Evolutionary conservation across 2,797 vertebrate genomes (phyloP).

Genomic region (Alcedo atthis): DNA sequence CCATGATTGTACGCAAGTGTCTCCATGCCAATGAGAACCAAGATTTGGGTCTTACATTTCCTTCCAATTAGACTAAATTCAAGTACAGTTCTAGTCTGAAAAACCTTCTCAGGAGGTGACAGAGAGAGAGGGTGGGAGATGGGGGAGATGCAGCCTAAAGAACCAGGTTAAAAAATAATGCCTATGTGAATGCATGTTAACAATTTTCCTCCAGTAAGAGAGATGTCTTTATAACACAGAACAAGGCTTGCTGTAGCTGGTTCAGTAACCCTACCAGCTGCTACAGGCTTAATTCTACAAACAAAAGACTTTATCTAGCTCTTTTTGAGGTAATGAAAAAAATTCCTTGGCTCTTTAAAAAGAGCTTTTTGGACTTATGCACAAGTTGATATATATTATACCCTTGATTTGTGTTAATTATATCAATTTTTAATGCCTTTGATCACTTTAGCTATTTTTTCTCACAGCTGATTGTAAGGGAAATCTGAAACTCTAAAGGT

Average conservation of each 20-base stretch:
- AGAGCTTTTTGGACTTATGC: slow-evolving; percentile 27
- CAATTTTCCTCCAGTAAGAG: background rate
- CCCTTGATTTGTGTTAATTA: slow-evolving; percentile 30
- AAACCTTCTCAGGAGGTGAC: slow-evolving; percentile 55
- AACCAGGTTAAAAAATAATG: slow-evolving; percentile 34
- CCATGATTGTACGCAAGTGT: slow-evolving; percentile 70
- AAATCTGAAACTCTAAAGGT: background rate
- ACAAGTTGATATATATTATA: background rate
- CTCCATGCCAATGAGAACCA: slow-evolving; percentile 70
- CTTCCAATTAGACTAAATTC: slow-evolving; percentile 53
- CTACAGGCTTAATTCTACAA: slow-evolving; percentile 27
- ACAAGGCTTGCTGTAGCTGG: slow-evolving; percentile 20
- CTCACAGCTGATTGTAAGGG: background rate
- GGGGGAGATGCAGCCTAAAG: background rate
- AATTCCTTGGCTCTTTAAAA: slow-evolving; percentile 20
- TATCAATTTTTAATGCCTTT: slow-evolving; percentile 27
- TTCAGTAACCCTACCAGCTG: slow-evolving; percentile 44
- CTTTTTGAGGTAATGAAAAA: slow-evolving; percentile 34
- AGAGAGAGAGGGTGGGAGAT: background rate
- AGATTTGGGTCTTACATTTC: slow-evolving; percentile 57
- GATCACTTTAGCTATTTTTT: background rate
- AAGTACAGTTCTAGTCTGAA: background rate
- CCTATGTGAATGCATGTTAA: background rate
- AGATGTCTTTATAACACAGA: slow-evolving; percentile 28
- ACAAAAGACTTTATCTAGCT: slow-evolving; percentile 4